Conservation (phyloP, 2,113 vertebrate species). For the Brachyhypopomus gauderio region DNA sequence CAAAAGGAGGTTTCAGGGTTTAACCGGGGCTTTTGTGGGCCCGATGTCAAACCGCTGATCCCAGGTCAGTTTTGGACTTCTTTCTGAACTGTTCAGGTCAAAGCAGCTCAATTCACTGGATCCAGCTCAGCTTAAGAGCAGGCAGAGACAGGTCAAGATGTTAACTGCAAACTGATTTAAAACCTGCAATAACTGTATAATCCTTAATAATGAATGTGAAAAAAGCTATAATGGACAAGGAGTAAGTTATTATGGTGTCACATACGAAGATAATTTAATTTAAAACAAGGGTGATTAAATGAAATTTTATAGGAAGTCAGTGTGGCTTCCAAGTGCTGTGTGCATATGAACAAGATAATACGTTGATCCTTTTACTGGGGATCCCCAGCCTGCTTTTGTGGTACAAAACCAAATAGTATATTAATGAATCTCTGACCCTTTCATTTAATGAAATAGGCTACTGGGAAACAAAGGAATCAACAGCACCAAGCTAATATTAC, state of each 20-base stretch:
- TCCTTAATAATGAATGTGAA: conserved; percentile 25
- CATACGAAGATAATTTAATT: background rate
- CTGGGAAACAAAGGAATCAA: background rate
- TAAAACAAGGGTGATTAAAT: background rate
- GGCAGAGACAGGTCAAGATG: background rate
- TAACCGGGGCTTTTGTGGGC: background rate
- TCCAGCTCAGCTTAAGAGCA: background rate
- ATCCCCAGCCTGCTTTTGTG: background rate
- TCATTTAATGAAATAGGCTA: background rate
- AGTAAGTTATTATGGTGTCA: background rate
- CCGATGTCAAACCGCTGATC: background rate
- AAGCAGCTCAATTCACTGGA: background rate
- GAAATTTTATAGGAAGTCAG: background rate
- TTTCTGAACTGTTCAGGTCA: background rate
- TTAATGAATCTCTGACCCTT: conserved; percentile 24
- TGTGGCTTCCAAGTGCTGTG: background rate
- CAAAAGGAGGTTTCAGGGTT: background rate
- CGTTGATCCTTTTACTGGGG: background rate
- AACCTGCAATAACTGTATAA: background rate
- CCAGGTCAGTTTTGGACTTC: background rate
- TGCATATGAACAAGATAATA: background rate
- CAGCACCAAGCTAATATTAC: background rate
- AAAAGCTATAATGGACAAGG: conserved; percentile 13
- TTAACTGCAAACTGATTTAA: conserved; percentile 19
- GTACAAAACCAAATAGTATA: background rate